Conservation (phyloP, 2,113 vertebrate genomes). For the Catharus fuscescens region DNA sequence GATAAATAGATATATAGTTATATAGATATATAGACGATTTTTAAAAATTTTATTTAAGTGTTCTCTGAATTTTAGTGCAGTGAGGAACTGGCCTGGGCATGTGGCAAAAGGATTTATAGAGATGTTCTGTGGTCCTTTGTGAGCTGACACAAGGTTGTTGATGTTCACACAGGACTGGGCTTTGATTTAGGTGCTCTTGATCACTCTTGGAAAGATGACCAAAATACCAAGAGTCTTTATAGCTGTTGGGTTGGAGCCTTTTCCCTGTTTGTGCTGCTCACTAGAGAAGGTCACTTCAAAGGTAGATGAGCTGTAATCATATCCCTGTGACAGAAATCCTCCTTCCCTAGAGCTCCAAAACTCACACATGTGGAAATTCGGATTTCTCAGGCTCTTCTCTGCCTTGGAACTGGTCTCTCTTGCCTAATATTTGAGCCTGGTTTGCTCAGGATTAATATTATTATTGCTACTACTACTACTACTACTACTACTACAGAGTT, state of each 20-base stretch:
- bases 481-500: neutral
- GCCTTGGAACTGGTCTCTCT: neutral
- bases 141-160: neutral
- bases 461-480: neutral
- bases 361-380: rapidly evolving
- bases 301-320: neutral
- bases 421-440: neutral
- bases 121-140: neutral
- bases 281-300: neutral
- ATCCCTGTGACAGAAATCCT: neutral
- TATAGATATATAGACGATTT: no score
- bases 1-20: no score
- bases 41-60: no score
- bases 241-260: neutral
- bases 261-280: neutral
- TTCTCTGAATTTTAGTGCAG: neutral
- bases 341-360: neutral
- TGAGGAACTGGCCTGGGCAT: neutral
- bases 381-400: neutral
- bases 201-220: neutral
- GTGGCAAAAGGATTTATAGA: neutral
- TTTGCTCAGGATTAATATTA: neutral
- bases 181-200: neutral
- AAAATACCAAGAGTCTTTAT: neutral
- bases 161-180: neutral